These are phyloP conservation scores for Petrocephalus microphthalmus DNA, from an alignment of 2,113 vertebrate genomes.

Conservation along the genomic window DNA sequence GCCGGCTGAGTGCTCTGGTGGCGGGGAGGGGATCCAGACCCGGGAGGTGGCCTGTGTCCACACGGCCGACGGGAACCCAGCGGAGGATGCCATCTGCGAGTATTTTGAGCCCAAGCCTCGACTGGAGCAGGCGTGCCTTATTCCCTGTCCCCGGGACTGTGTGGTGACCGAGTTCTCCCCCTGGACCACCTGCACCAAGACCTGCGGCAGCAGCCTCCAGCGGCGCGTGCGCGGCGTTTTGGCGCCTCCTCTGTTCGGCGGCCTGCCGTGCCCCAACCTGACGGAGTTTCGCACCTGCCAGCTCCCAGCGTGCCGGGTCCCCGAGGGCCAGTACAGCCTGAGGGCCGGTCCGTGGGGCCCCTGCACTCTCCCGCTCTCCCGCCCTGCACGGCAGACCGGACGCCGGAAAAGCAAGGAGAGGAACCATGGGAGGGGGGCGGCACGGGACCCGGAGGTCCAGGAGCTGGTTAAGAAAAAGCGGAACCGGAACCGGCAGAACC, in stretches of 20 bases:
- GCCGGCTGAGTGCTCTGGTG: constrained; percentile 64
- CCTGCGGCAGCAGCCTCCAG: constrained; percentile 79
- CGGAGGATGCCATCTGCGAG: constrained; percentile 87
- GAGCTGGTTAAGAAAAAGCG: constrained; percentile 94
- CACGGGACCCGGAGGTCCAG: constrained; percentile 79
- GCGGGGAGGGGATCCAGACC: constrained; percentile 86
- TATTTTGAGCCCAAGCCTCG: constrained; percentile 92
- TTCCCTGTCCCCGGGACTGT: constrained; percentile 87
- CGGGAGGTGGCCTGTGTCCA: constrained; percentile 79
- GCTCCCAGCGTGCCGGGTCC: constrained; percentile 61
- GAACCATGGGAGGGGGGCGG: constrained; percentile 53
- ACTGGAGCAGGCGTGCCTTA: constrained; percentile 90
- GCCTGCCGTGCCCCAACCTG: constrained; percentile 78
- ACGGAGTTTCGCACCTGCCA: constrained; percentile 86
- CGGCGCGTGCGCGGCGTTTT: constrained; percentile 79
- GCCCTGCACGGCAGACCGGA: constrained; percentile 70
- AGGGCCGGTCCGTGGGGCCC: constrained; percentile 76
- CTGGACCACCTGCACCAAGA: constrained; percentile 90
- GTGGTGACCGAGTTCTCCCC: constrained; percentile 80
- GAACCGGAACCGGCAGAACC: constrained; percentile 81
- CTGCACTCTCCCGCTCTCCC: constrained; percentile 58
- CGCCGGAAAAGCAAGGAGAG: constrained; percentile 72
- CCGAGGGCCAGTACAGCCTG: constrained; percentile 76
- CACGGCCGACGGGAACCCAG: constrained; percentile 64
- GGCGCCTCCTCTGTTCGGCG: constrained; percentile 79